Base-by-base conservation (phyloP, 2,888 invertebrate genomes). In the Bursaphelenchus okinawaensis region DNA sequence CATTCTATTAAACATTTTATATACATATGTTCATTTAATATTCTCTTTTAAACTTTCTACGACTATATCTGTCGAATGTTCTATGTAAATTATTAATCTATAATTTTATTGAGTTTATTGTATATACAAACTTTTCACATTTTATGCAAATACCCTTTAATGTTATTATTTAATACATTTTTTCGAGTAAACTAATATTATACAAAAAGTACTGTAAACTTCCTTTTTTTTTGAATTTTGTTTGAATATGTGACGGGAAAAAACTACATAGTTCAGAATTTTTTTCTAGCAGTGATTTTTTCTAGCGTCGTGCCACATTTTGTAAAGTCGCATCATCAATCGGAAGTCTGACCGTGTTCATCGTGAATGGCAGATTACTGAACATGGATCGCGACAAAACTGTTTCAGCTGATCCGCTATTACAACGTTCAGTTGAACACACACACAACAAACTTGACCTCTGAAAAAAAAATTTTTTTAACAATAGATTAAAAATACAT, bases 361-460 rank as follows among this genome's bases (percentile, higher is more conserved):
- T 16, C 40, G 40, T 40, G 6, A 40, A 40, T 12, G 40, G 40
- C 12, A 40, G 40, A 4, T 40, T 40, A 23, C 19, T 26, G 3
- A 62, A 28, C 20, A 62, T 50, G 23, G 60, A 71, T 22, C 52
- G 52, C 9, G 58, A 54, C 20, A 68, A 26, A 22, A 68, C 65
- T 20, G 68, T 50, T 27, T 29, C 27, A 8, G 60, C 19, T 19
- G 62, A 22, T n/a, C 69, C 69, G n/a, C 26, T 31, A 50, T 69
- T 69, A 57, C 69, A 63, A n/a, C 61, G 28, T 2, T 20, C 28
- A 16, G 26, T 66, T 22, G 56, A 60, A 56, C 69, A 69, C 23
- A 72, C 67, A 26, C 69, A 69, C 7, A 69, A 28, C 8, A 69
- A 16, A 40, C 60, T 66, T 16, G 66, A 66, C 16, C n/a, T 7